These are phyloP conservation scores for Heteromyza rotundicornis DNA, from an alignment of 2,888 invertebrate species.

Conservation along the genomic window DNA sequence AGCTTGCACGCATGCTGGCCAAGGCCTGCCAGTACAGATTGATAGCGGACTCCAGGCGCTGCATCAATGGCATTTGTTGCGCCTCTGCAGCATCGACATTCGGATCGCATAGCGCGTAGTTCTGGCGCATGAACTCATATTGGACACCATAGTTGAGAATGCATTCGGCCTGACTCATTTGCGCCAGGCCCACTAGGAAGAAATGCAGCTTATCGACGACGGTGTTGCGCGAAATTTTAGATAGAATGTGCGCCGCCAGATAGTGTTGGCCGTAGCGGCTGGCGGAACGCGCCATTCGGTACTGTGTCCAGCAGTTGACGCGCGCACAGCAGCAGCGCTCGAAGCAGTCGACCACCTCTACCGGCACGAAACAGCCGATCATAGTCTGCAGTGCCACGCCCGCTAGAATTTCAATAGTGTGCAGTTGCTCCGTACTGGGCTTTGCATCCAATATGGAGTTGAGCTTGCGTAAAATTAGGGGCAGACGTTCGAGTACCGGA, in stretches of 20 bases:
- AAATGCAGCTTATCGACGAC: conserved; percentile 89
- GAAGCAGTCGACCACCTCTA: conserved; percentile 67
- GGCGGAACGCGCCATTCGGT: conserved; percentile 85
- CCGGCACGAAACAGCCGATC: conserved; percentile 73
- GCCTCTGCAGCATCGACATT: conserved; percentile 32
- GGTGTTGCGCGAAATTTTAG: conserved; percentile 71
- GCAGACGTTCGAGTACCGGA: conserved; percentile 51
- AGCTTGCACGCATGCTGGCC: conserved; percentile 64
- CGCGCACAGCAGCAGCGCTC: conserved; percentile 66
- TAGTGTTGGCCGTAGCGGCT: conserved; percentile 83
- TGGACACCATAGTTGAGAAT: conserved; percentile 66
- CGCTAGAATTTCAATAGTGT: conserved; percentile 76
- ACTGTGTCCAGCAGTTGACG: conserved; percentile 83
- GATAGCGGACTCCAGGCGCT: conserved; percentile 65
- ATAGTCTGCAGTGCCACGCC: conserved; percentile 84
- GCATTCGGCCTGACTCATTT: conserved; percentile 77
- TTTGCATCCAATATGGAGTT: conserved; percentile 50
- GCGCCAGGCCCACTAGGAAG: conserved; percentile 82
- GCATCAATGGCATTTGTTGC: conserved; percentile 61
- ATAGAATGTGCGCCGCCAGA: conserved; percentile 72
- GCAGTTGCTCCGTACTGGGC: conserved; percentile 59
- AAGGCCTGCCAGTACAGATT: conserved; percentile 72
- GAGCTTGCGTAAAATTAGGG: conserved; percentile 56
- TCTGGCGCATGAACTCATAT: conserved; percentile 61
- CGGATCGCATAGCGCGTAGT: conserved; percentile 52